These are phyloP conservation scores for Platysternon megacephalum DNA, from an alignment of 2,113 vertebrate genomes.

Conservation along the genomic window DNA sequence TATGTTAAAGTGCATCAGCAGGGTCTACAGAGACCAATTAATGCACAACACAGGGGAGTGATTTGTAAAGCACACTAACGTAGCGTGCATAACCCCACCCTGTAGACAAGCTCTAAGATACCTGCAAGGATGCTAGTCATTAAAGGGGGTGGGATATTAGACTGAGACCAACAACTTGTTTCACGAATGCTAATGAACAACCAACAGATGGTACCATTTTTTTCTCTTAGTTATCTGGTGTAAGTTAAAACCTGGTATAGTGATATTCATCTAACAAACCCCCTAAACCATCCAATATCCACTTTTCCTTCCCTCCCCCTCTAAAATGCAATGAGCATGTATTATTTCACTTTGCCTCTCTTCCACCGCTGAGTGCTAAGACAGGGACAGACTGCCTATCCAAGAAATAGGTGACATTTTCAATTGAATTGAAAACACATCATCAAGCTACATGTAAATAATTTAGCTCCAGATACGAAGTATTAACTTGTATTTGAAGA, in stretches of 20 bases:
- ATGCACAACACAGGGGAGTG: neutral
- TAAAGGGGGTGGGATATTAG: neutral
- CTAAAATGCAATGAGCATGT: neutral
- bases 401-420: constrained; percentile 50
- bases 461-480: constrained; percentile 58
- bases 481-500: constrained; percentile 64
- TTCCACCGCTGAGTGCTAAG: neutral
- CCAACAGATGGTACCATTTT: neutral
- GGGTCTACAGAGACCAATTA: neutral
- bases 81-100: too few species aligned
- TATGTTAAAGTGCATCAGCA: neutral
- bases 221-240: neutral
- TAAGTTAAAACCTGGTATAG: neutral
- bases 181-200: neutral
- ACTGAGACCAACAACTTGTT: neutral
- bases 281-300: neutral
- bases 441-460: constrained; percentile 62
- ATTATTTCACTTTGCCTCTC: neutral
- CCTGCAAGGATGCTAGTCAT: neutral
- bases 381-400: neutral
- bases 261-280: neutral
- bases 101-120: neutral
- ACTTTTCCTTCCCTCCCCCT: neutral
- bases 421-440: constrained; percentile 61
- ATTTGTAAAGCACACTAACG: neutral